A percentile compares a stretch with the other conserved stretches of the same genome.
Evolutionary conservation across 2,797 vertebrate genomes (phyloP).

Genomic region (Alauda arvensis): DNA sequence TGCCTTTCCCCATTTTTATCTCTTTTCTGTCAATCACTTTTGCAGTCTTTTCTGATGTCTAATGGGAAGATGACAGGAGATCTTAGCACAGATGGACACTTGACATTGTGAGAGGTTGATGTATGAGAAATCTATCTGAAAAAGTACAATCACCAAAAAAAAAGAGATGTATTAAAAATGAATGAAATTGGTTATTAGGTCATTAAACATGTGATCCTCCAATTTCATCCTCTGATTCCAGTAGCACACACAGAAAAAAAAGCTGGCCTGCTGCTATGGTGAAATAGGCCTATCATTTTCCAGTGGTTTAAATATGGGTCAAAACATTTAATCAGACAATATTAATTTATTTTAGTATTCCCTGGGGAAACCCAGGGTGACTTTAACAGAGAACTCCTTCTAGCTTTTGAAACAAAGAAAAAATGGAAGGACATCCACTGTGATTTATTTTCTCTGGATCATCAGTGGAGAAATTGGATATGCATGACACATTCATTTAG

Average conservation of each 20-base stretch:
- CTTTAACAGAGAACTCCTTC: not conserved
- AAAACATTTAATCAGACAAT: conserved; percentile 29
- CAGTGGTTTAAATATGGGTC: not conserved
- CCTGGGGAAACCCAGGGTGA: not conserved
- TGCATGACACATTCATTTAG: conserved; percentile 49
- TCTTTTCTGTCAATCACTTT: not conserved
- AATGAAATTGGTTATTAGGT: not conserved
- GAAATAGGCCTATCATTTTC: not conserved
- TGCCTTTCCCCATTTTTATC: not conserved
- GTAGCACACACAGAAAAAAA: not conserved
- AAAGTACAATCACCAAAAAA: not conserved
- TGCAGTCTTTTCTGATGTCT: not conserved
- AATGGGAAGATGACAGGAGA: not conserved
- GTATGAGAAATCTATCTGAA: not conserved
- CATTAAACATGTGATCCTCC: not conserved
- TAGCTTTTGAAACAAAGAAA: conserved; percentile 42
- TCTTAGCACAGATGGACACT: not conserved
- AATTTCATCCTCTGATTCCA: not conserved
- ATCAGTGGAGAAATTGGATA: conserved; percentile 57
- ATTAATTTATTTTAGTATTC: conserved; percentile 13
- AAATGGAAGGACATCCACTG: conserved; percentile 28
- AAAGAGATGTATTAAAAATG: not conserved
- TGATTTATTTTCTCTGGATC: conserved; percentile 62
- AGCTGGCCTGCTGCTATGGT: not conserved
- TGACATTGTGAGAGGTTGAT: not conserved